phyloP scores from a whole-genome alignment of 2,888 invertebrate species.

The Physocephala rufipes region DNA sequence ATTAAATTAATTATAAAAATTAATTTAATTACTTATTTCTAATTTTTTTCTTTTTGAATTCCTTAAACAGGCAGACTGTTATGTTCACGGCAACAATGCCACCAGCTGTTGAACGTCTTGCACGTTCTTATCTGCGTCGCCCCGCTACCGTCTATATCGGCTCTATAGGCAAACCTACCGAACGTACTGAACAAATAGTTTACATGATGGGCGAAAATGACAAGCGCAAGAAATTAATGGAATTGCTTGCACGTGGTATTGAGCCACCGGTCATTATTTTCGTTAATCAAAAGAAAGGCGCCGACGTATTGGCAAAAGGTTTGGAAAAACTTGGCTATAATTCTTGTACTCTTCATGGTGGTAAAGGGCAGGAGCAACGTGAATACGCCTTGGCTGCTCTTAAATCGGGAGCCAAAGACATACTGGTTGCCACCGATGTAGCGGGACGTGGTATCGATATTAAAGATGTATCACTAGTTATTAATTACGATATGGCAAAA shows the following conservation, averaged over 20 bases:
- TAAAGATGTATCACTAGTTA: constrained; percentile 98
- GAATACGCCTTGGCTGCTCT: constrained; percentile 97
- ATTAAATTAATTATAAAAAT: background rate
- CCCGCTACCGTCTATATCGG: constrained; percentile 99
- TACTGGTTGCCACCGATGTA: constrained; percentile 98
- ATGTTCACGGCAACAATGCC: constrained; percentile 99
- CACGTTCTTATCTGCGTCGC: constrained; percentile 90
- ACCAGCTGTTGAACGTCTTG: constrained; percentile 94
- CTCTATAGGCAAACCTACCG: constrained; percentile 95
- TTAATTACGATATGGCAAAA: constrained; percentile 99
- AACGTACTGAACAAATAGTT: constrained; percentile 97
- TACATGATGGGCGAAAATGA: constrained; percentile 95
- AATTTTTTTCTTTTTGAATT: background rate
- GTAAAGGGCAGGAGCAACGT: constrained; percentile 99
- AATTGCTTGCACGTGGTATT: constrained; percentile 87
- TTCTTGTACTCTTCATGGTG: constrained; percentile 97
- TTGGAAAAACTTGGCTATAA: constrained; percentile 96
- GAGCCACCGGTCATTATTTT: constrained; percentile 99
- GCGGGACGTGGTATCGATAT: constrained; percentile 99
- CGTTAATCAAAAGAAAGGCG: constrained; percentile 99
- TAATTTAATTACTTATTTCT: background rate
- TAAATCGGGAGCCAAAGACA: constrained; percentile 96
- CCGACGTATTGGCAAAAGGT: constrained; percentile 96
- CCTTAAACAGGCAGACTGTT: constrained; percentile 81
- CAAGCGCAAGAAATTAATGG: constrained; percentile 95